Conservation (phyloP, 1,140 invertebrate species). For the Aleiodes sp. region DNA sequence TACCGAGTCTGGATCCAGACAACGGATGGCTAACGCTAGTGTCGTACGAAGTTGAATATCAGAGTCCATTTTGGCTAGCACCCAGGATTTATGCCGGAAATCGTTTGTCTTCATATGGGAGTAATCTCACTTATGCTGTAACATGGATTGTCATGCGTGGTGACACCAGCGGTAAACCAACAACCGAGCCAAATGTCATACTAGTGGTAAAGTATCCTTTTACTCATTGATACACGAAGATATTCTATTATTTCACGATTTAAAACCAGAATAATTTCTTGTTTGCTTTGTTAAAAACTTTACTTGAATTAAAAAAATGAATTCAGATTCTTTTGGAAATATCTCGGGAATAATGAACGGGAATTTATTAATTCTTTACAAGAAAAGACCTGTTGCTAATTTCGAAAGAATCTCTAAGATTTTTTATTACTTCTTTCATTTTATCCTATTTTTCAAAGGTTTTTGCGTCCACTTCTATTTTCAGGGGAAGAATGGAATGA, state of each 20-base stretch:
- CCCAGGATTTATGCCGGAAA: conserved; percentile 80
- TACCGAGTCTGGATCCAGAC: conserved; percentile 67
- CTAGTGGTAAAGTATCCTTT: conserved; percentile 74
- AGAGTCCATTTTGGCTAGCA: conserved; percentile 90
- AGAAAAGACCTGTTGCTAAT: not conserved
- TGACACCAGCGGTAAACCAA: conserved; percentile 86
- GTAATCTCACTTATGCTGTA: conserved; percentile 78
- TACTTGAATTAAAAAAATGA: too few species aligned
- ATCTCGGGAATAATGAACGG: not conserved
- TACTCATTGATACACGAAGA: conserved; percentile 13
- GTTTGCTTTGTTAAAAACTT: too few species aligned
- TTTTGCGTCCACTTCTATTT: not conserved
- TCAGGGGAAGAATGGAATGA: conserved; percentile 74
- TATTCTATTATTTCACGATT: conserved; percentile 26
- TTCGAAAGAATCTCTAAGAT: too few species aligned
- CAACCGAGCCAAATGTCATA: conserved; percentile 86
- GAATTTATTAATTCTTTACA: not conserved
- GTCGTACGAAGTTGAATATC: conserved; percentile 75
- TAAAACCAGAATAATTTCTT: conserved; percentile 26
- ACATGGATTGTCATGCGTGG: conserved; percentile 88
- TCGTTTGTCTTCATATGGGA: conserved; percentile 85
- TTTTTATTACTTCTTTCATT: too few species aligned
- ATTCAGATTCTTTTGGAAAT: too few species aligned
- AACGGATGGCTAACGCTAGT: conserved; percentile 69
- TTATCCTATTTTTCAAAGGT: not conserved